phyloP scores from a whole-genome alignment of 2,888 invertebrate genomes.

The Eurois occulta region DNA sequence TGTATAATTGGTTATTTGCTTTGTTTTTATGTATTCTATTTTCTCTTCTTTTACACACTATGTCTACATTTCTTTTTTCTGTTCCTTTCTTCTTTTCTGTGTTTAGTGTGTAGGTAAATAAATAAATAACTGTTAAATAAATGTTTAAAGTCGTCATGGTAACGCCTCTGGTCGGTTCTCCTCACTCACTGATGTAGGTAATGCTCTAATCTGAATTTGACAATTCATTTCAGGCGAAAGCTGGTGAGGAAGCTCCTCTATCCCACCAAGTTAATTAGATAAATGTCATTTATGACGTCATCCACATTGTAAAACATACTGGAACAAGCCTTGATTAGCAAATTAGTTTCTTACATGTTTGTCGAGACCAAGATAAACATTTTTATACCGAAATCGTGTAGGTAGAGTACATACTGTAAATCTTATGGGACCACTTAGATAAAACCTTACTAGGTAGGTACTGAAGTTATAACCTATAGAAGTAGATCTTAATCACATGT shows the following conservation, averaged over 20 bases:
- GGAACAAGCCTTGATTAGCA: neutral
- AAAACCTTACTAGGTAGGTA: neutral
- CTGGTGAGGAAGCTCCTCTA: neutral
- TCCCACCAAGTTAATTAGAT: neutral
- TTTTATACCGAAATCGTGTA: neutral
- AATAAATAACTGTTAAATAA: no score
- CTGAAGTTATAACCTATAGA: neutral
- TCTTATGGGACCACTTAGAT: neutral
- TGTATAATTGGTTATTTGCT: no score
- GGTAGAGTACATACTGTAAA: neutral
- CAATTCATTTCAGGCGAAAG: neutral
- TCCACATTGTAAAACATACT: neutral
- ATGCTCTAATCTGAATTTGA: neutral
- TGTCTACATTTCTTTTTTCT: no score
- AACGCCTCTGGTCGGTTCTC: no score
- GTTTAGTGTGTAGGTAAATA: no score
- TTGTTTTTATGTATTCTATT: no score
- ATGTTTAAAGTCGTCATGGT: no score
- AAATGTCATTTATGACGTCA: neutral
- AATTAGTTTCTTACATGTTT: neutral
- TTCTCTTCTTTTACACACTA: no score
- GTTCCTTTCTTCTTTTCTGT: no score
- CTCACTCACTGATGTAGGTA: no score
- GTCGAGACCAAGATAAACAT: neutral
- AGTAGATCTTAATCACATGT: conserved; percentile 11